Evolutionary conservation across 2,888 invertebrate genomes (phyloP), one percentile per base, ranked within the genome.

Genomic region (Vannuccia rotundouncinata): DNA sequence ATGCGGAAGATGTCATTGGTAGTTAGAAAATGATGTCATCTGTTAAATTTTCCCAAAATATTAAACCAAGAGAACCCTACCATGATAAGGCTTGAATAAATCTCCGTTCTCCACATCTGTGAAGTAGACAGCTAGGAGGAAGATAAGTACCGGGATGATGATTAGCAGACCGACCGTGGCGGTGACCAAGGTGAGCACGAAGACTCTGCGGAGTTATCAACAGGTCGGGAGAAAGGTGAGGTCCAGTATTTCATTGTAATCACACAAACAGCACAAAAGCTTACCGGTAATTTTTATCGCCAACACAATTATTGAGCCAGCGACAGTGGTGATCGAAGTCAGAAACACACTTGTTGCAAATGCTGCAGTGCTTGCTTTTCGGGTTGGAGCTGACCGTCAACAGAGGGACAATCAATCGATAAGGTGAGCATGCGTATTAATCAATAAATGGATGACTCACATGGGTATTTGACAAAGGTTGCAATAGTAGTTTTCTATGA

Each of bases 291-390:
- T 95, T 95, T 85, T 95, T 91, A 85, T 95, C 91, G 83, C 95
- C 95, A 86, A 95, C 95, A 88, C 86, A 87, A 80, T 86, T 87
- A 82, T 86, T 85, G 29, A 87, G 85, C 86, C 86, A 87, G n/a
- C 86, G 86, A 79, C 96, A 96, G 90, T 96, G 96, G 91, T 96
- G 96, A 90, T 96, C 96, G 88, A 96, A 97, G 79, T 95, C 95
- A 94, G 95, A 59, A 45, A 78, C 79, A 75, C 79, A 78, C n/a
- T 59, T 66, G 28, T 78, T 31, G 27, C 79, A 78, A 45, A 73
- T 25, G 17, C 45, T 45, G 29, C 79, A 78, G 29, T 78, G 79
- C 75, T 75, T 75, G 22, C 75, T 75, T 29, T 75, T 75, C 22
- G 29, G 66, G 66, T 66, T 66, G 5, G 66, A 66, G 66, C 66